phyloP scores from a whole-genome alignment of 2,113 vertebrate species.

The Engystomops pustulosus region DNA sequence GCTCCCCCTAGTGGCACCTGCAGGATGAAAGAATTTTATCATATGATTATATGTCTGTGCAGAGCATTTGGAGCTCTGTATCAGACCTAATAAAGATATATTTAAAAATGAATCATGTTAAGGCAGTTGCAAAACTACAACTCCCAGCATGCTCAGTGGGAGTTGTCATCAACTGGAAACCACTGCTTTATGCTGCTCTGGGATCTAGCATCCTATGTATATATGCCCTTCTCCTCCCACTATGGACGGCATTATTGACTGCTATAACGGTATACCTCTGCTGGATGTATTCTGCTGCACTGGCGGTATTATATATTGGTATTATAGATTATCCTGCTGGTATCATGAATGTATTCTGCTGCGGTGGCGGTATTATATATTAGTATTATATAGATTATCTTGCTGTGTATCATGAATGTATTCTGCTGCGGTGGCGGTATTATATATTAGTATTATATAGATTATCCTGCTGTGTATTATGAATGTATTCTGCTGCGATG shows the following conservation, averaged over 20 bases:
- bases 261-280: not conserved
- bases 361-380: not conserved
- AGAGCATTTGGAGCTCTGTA: not conserved
- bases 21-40: not conserved
- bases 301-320: not conserved
- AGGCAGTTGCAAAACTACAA: not conserved
- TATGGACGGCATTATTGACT: not conserved
- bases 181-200: not conserved
- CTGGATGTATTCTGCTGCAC: slow-evolving; percentile 13
- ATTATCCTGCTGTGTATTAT: slow-evolving; percentile 10
- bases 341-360: not conserved
- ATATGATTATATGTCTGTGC: not conserved
- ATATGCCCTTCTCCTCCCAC: not conserved
- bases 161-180: not conserved
- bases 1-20: not conserved
- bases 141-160: not conserved
- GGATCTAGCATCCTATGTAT: not conserved
- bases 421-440: not conserved
- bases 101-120: not conserved
- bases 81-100: no score
- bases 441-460: no score
- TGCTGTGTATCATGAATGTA: slow-evolving; percentile 15
- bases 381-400: no score
- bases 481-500: not conserved
- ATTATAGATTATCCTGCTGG: no score